Conservation (phyloP, 2,113 vertebrate genomes). For the Boulengerochromis microlepis region DNA sequence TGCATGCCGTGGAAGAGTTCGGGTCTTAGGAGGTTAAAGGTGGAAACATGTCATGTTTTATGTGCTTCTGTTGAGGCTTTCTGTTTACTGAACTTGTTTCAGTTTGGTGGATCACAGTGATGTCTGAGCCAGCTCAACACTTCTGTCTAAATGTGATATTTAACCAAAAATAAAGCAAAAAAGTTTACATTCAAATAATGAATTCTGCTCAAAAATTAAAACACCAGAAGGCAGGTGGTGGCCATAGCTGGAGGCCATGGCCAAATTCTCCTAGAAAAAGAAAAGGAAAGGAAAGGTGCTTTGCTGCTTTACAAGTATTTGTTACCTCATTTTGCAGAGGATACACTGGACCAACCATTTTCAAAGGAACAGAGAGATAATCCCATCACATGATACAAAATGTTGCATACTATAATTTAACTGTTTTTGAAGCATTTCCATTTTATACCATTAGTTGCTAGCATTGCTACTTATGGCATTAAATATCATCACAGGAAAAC, state of each 20-base stretch:
- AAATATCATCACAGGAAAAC: background rate
- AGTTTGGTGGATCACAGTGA: background rate
- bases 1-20: no score
- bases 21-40: no score
- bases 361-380: background rate
- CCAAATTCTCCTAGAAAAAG: background rate
- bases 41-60: background rate
- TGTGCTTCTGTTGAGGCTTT: background rate
- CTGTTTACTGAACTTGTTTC: background rate
- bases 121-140: background rate
- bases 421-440: background rate
- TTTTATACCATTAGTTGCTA: background rate
- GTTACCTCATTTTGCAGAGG: background rate
- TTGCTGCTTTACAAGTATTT: background rate
- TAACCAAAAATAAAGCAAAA: background rate
- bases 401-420: background rate
- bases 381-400: background rate
- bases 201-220: background rate
- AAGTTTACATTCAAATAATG: background rate
- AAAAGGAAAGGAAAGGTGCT: background rate
- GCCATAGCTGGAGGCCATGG: rapidly evolving
- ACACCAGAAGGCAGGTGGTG: rapidly evolving
- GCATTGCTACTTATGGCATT: background rate
- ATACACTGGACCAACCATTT: background rate
- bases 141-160: background rate